These are phyloP conservation scores for Esperia sulphurella DNA, from an alignment of 2,888 invertebrate species.

Conservation along the genomic window DNA sequence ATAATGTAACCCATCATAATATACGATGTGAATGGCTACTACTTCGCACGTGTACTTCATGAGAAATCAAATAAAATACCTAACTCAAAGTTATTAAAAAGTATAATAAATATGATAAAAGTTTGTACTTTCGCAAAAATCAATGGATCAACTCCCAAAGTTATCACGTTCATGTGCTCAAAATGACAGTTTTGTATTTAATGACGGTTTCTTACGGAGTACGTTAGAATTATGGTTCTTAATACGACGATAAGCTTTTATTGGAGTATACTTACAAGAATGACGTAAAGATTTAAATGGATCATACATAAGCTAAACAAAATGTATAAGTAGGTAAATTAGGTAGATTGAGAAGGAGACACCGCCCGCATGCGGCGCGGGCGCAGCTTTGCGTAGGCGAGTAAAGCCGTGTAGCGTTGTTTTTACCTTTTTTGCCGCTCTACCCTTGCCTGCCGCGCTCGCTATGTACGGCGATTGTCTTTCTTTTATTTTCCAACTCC, in stretches of 20 bases:
- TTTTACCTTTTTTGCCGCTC: conserved; percentile 69
- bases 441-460: conserved; percentile 48
- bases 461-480: conserved; percentile 31
- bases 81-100: too few species aligned
- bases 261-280: too few species aligned
- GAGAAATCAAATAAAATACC: too few species aligned
- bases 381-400: conserved; percentile 59
- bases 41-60: background rate
- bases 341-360: conserved; percentile 18
- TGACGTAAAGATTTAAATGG: background rate
- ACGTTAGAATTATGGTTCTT: too few species aligned
- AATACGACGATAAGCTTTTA: too few species aligned
- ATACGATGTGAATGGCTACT: background rate
- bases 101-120: background rate
- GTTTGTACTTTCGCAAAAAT: too few species aligned
- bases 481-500: conserved; percentile 53
- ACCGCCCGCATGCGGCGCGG: conserved; percentile 25
- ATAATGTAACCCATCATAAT: too few species aligned
- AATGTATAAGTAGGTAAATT: conserved; percentile 17
- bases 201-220: too few species aligned
- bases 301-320: background rate
- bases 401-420: conserved; percentile 38
- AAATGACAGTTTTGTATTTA: too few species aligned
- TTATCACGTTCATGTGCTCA: too few species aligned
- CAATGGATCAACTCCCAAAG: too few species aligned